phyloP scores from a whole-genome alignment of 2,888 invertebrate genomes.

The Drosophila flavopinicola region DNA sequence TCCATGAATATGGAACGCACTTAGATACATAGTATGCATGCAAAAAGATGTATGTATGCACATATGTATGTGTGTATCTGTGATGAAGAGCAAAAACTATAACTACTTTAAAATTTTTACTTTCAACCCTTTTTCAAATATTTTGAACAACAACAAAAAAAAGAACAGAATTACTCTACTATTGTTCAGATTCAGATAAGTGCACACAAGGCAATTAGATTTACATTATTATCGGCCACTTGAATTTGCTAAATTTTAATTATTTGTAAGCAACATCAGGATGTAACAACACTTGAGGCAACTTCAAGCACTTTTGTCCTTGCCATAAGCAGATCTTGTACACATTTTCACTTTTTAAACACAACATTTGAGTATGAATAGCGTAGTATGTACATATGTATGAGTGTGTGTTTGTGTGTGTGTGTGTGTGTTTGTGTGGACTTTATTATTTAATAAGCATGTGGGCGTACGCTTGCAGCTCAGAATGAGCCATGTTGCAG shows the following conservation, averaged over 20 bases:
- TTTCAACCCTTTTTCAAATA: too few relatives aligned
- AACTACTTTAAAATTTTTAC: background rate
- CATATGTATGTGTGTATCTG: constrained; percentile 3
- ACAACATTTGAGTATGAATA: constrained; percentile 17
- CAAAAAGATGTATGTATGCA: constrained; percentile 11
- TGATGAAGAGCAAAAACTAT: background rate
- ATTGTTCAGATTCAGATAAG: too few relatives aligned
- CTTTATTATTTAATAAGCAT: constrained; percentile 70
- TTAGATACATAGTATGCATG: background rate
- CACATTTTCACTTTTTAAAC: constrained; percentile 35
- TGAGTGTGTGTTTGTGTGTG: constrained; percentile 3
- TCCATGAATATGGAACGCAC: background rate
- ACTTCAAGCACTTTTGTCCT: constrained; percentile 4
- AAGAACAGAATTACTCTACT: too few relatives aligned
- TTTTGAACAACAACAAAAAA: background rate
- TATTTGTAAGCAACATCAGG: too few relatives aligned
- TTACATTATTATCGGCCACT: too few relatives aligned
- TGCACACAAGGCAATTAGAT: background rate
- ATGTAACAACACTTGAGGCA: background rate
- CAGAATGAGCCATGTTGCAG: constrained; percentile 46
- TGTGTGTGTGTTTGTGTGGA: constrained; percentile 42
- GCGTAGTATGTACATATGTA: background rate
- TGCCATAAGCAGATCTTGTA: constrained; percentile 11
- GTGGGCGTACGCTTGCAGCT: constrained; percentile 48
- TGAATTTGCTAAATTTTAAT: too few relatives aligned